phyloP scores from a whole-genome alignment of 92 coral and sea anemone genomes.

The Epizoanthus stellaris region DNA sequence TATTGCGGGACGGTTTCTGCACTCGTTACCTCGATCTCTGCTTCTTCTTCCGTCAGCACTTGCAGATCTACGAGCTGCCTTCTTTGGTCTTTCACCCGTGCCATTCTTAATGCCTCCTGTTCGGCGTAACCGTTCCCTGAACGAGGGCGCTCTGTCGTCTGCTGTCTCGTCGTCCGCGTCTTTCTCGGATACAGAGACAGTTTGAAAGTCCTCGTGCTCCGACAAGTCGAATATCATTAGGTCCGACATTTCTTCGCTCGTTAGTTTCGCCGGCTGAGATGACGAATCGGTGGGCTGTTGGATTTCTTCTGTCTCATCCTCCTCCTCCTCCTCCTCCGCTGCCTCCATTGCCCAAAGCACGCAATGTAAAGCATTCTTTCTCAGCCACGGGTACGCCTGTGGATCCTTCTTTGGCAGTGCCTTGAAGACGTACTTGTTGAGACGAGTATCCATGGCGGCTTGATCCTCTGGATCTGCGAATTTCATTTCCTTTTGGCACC shows the following conservation, averaged over 20 bases:
- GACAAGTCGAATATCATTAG: too few relatives aligned
- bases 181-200: neutral
- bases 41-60: neutral
- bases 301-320: neutral
- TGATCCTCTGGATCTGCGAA: too few relatives aligned
- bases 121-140: neutral
- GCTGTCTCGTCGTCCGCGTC: neutral
- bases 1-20: neutral
- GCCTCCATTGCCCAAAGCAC: slow-evolving; percentile 27
- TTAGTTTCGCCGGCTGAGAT: too few relatives aligned
- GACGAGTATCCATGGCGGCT: too few relatives aligned
- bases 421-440: too few relatives aligned
- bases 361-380: slow-evolving; percentile 6
- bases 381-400: slow-evolving; percentile 7
- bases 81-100: neutral
- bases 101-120: neutral
- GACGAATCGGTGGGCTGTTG: too few relatives aligned
- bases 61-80: neutral
- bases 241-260: too few relatives aligned
- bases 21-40: neutral
- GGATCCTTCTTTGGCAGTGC: neutral
- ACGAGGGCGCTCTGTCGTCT: neutral
- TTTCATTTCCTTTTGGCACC: too few relatives aligned
- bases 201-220: too few relatives aligned
- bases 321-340: neutral